Evolutionary conservation across 2,113 vertebrate genomes (phyloP).

Genomic region (Gallinago paraguaiae): DNA sequence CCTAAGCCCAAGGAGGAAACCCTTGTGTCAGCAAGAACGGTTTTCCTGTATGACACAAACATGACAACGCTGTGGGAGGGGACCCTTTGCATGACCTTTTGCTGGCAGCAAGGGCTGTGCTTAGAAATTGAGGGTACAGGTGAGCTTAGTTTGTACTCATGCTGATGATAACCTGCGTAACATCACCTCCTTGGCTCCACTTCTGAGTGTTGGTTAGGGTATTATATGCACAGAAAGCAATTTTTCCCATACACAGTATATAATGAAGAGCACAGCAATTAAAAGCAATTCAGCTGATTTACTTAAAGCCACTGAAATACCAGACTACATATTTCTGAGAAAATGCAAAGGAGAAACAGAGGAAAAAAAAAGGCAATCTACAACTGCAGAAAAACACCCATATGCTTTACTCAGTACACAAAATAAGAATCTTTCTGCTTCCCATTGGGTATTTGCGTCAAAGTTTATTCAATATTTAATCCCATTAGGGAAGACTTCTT

Average conservation of each 20-base stretch:
- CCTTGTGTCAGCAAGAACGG: not conserved
- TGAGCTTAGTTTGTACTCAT: not conserved
- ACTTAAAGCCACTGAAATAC: not conserved
- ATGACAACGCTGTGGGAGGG: not conserved
- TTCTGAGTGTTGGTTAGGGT: not conserved
- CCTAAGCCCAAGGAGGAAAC: not conserved
- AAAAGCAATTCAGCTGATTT: not conserved
- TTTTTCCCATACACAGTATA: not conserved
- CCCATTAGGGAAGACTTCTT: not conserved
- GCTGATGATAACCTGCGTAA: not conserved
- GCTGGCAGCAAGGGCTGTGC: not conserved
- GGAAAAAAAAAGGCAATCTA: not conserved
- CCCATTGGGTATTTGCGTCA: not conserved
- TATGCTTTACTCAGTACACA: not conserved
- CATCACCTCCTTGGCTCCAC: not conserved
- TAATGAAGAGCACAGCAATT: not conserved
- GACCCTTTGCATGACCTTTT: not conserved
- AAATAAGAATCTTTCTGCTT: not conserved
- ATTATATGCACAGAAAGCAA: not conserved
- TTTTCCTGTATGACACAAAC: not conserved
- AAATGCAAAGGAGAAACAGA: not conserved
- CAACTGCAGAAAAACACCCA: not conserved
- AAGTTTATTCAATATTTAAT: not conserved
- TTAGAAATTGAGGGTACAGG: not conserved
- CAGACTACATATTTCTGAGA: not conserved